Conservation (phyloP, 1,140 invertebrate species). For the Drosophila ercepeae region DNA sequence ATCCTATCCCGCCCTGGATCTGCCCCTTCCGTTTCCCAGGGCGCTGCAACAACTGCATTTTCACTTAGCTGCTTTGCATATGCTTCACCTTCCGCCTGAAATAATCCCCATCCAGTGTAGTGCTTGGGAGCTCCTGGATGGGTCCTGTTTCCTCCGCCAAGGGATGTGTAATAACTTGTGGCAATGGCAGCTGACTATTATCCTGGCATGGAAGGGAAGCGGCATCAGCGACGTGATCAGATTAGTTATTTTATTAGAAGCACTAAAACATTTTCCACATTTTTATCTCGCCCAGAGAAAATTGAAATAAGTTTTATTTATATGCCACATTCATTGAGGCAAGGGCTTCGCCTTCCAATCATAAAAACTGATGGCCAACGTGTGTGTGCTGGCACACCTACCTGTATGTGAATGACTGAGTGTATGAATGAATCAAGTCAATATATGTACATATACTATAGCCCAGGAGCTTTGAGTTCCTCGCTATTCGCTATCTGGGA, state of each 20-base stretch:
- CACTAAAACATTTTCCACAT: constrained; percentile 68
- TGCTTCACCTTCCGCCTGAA: constrained; percentile 29
- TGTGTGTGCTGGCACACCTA: constrained; percentile 35
- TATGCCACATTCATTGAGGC: constrained; percentile 64
- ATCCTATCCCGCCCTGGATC: constrained; percentile 13
- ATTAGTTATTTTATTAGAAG: constrained; percentile 80
- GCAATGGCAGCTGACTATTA: constrained; percentile 63
- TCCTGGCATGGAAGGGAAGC: constrained; percentile 23
- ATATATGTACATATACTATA: constrained; percentile 10
- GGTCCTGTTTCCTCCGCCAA: not conserved
- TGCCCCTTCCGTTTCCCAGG: no score
- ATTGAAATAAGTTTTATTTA: constrained; percentile 77
- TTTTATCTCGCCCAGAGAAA: constrained; percentile 56
- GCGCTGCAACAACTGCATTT: constrained; percentile 32
- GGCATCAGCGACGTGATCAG: constrained; percentile 66
- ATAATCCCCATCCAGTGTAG: constrained; percentile 18
- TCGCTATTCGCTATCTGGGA: constrained; percentile 8
- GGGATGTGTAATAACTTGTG: constrained; percentile 58
- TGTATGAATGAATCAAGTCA: constrained; percentile 47
- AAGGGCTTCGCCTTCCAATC: constrained; percentile 45
- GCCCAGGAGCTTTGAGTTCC: constrained; percentile 26
- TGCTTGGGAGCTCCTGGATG: not conserved
- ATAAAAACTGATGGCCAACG: constrained; percentile 69
- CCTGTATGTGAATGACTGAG: constrained; percentile 47
- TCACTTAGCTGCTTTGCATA: constrained; percentile 58